Percentiles rank a stretch among this genome's conserved stretches.
These are phyloP conservation scores for Laticauda laticaudata DNA, from an alignment of 2,113 vertebrate species.

Conservation along the genomic window DNA sequence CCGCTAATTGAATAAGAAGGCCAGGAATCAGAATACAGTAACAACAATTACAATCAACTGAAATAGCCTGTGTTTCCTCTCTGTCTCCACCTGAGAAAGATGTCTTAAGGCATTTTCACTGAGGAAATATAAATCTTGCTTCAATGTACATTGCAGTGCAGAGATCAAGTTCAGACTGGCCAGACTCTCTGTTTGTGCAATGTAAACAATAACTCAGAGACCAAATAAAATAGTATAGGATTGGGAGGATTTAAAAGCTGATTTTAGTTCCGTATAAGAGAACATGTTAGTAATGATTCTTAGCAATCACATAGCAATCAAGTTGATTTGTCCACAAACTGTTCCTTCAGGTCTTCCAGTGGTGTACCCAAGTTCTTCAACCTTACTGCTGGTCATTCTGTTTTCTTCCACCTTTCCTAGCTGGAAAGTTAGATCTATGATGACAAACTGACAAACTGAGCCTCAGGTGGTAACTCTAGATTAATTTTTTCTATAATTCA, in stretches of 20 bases:
- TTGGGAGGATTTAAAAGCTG: not conserved
- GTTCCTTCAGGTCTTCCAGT: not conserved
- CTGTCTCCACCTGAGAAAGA: not conserved
- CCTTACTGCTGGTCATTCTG: not conserved
- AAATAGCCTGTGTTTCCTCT: not conserved
- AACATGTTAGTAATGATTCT: not conserved
- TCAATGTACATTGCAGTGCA: not conserved
- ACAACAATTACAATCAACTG: not conserved
- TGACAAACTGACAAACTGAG: not conserved
- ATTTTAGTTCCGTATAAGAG: not conserved
- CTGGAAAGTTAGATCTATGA: not conserved
- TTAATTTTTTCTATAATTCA: not conserved
- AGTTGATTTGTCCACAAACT: not conserved
- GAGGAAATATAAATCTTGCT: not conserved
- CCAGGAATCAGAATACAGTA: not conserved
- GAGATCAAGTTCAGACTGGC: not conserved
- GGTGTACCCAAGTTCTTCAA: not conserved
- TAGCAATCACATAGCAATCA: not conserved
- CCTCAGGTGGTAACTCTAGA: not conserved
- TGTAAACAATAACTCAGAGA: not conserved
- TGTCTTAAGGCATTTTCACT: not conserved
- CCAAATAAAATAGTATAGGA: not conserved
- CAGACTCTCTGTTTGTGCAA: not conserved
- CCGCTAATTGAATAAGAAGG: not conserved
- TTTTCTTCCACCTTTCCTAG: not conserved